Percentiles rank a stretch among this genome's conserved stretches.
These are phyloP conservation scores for Calonectris borealis DNA, from an alignment of 2,113 vertebrate genomes.

Conservation along the genomic window DNA sequence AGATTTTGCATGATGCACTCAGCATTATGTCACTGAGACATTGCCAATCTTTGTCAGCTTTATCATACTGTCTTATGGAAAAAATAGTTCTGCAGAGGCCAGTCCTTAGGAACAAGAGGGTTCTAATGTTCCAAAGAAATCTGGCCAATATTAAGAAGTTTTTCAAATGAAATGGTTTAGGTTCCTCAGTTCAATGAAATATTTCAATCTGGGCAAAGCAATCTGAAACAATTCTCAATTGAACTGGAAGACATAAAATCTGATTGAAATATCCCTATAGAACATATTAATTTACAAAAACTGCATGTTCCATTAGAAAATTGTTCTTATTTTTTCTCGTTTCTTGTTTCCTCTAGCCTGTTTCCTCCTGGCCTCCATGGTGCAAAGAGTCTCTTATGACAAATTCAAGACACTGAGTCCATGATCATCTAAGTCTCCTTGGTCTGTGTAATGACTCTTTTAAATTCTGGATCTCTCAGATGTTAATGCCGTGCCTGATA, in stretches of 20 bases:
- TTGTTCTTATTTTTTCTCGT: background rate
- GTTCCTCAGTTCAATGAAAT: background rate
- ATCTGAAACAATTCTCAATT: background rate
- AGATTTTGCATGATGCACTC: background rate
- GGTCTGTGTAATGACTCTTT: background rate
- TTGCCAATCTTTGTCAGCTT: background rate
- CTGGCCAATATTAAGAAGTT: background rate
- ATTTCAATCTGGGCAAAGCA: background rate
- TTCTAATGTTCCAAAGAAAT: background rate
- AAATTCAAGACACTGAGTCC: background rate
- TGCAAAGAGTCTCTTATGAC: background rate
- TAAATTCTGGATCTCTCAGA: background rate
- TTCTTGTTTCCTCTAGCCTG: background rate
- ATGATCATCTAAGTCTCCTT: background rate
- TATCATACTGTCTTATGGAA: background rate
- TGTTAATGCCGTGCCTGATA: background rate
- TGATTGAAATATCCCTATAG: background rate
- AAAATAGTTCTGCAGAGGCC: background rate
- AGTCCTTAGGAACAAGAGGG: background rate
- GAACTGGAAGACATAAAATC: background rate
- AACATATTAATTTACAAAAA: background rate
- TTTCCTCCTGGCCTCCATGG: background rate
- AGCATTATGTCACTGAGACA: background rate
- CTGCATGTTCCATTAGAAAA: background rate
- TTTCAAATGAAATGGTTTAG: background rate